phyloP scores from a whole-genome alignment of 2,888 invertebrate genomes.

The Ecdyonurus torrentis region DNA sequence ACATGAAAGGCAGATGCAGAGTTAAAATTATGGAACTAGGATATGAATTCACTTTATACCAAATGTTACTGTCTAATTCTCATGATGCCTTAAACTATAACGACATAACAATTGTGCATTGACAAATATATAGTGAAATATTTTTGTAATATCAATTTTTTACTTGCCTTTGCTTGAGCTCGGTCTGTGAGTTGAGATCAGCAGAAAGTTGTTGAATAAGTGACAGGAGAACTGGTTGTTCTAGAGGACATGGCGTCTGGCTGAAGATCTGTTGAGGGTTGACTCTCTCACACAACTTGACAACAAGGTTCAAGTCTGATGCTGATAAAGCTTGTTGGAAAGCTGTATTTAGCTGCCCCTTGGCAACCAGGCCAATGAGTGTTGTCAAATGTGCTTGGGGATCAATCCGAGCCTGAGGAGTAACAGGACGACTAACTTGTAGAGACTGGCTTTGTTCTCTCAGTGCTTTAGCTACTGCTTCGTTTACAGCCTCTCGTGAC shows the following conservation, averaged over 20 bases:
- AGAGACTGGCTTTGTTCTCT: constrained; percentile 15
- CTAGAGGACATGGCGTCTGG: constrained; percentile 47
- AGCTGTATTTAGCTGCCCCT: constrained; percentile 69
- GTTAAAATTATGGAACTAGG: no score
- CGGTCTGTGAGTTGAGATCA: constrained; percentile 70
- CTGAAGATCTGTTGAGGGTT: constrained; percentile 62
- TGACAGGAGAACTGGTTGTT: constrained; percentile 79
- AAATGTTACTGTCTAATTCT: constrained; percentile 15
- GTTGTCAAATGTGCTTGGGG: constrained; percentile 44
- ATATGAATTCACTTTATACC: no score
- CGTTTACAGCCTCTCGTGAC: constrained; percentile 13
- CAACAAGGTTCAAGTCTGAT: constrained; percentile 71
- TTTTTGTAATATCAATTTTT: no score
- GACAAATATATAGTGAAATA: no score
- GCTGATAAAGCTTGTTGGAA: constrained; percentile 82
- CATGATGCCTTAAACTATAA: background rate
- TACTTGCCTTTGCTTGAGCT: constrained; percentile 57
- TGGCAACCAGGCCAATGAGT: constrained; percentile 45
- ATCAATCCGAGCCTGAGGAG: constrained; percentile 24
- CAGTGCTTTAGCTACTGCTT: constrained; percentile 11
- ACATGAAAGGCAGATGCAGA: no score
- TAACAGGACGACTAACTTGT: background rate
- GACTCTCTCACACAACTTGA: constrained; percentile 71
- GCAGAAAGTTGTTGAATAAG: constrained; percentile 88
- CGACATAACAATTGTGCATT: no score